phyloP scores from a whole-genome alignment of 1,140 invertebrate genomes.

The Cryptotermes secundus region DNA sequence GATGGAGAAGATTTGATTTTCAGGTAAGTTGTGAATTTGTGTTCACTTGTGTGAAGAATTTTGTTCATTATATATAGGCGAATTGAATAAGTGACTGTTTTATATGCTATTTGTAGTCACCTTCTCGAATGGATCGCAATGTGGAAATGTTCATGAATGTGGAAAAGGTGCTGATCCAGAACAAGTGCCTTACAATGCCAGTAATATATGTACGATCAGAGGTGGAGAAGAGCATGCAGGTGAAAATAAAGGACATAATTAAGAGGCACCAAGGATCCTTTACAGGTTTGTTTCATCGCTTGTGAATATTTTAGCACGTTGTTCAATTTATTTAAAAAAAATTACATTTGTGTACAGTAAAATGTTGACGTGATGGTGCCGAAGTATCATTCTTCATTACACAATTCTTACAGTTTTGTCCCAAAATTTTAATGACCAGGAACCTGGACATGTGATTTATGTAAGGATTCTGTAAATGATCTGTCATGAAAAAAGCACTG shows the following conservation, averaged over 20 bases:
- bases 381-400: no score
- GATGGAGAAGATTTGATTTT: slow-evolving; percentile 90
- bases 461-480: no score
- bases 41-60: slow-evolving; percentile 31
- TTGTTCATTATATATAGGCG: slow-evolving; percentile 29
- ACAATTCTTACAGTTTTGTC: no score
- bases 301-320: no score
- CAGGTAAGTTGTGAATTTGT: slow-evolving; percentile 58
- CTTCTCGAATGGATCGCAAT: slow-evolving; percentile 86
- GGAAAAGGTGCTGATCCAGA: slow-evolving; percentile 80
- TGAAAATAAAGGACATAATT: slow-evolving; percentile 86
- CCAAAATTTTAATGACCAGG: no score
- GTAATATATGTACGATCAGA: slow-evolving; percentile 80
- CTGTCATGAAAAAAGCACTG: no score
- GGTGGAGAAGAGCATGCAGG: slow-evolving; percentile 78
- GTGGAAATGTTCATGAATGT: slow-evolving; percentile 93
- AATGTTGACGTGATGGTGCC: no score
- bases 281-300: slow-evolving; percentile 43
- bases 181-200: slow-evolving; percentile 77
- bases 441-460: no score
- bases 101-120: slow-evolving; percentile 64
- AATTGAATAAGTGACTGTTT: neutral
- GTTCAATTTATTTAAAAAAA: no score
- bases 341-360: no score
- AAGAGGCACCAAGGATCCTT: slow-evolving; percentile 81